Percentiles rank a stretch among this genome's conserved stretches.
Evolutionary conservation across 2,113 vertebrate species (phyloP).

Genomic region (Cheirogaleus medius): DNA sequence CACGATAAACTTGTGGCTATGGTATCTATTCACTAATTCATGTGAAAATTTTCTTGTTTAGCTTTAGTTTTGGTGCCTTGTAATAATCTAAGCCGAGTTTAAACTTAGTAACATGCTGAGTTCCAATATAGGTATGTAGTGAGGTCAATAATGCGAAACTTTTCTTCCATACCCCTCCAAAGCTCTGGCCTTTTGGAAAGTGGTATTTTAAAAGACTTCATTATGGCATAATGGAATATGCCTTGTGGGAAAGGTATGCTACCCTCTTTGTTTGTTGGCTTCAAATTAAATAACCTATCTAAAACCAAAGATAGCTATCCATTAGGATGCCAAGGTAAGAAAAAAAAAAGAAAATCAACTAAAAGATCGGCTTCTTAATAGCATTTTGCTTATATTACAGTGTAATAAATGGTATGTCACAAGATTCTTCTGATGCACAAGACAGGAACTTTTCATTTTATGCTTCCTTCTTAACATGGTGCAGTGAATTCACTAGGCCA

Average conservation of each 20-base stretch:
- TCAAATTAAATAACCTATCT: not conserved
- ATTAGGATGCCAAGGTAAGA: not conserved
- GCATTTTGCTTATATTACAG: not conserved
- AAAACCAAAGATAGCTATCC: not conserved
- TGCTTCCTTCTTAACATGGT: conserved; percentile 67
- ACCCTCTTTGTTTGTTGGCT: not conserved
- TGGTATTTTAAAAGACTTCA: not conserved
- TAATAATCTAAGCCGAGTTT: not conserved
- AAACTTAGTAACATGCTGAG: not conserved
- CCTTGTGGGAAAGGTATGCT: not conserved
- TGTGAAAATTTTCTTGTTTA: not conserved
- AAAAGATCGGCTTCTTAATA: not conserved
- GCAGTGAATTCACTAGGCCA: conserved; percentile 51
- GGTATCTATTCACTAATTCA: not conserved
- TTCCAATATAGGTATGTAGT: not conserved
- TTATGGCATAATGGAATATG: not conserved
- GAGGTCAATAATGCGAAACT: not conserved
- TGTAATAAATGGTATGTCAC: conserved; percentile 33
- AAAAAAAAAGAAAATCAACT: conserved; percentile 12
- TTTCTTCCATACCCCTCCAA: not conserved
- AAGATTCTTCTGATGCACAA: conserved; percentile 26
- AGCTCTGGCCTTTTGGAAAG: not conserved
- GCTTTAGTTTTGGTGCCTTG: not conserved
- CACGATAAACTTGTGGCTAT: not conserved
- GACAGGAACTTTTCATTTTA: conserved; percentile 67